phyloP scores from a whole-genome alignment of 2,888 invertebrate genomes.

The Fabriciana adippe region DNA sequence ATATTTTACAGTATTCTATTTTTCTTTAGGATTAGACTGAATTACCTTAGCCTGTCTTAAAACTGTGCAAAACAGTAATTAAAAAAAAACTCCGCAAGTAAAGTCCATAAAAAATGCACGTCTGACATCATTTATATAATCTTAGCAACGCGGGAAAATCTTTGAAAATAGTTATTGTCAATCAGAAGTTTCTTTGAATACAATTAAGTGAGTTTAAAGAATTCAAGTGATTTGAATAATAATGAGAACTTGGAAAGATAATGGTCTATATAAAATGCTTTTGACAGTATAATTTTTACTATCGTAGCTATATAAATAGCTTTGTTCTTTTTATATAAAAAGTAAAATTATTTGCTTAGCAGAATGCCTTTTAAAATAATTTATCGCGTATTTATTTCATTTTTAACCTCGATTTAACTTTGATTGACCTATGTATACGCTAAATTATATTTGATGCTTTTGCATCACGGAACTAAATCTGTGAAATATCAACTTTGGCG shows the following conservation, averaged over 20 bases:
- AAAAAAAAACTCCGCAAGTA: constrained; percentile 2
- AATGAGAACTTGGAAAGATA: constrained; percentile 10
- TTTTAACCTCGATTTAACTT: too few species aligned
- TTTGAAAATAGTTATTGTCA: constrained; percentile 20
- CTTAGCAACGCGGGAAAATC: constrained; percentile 24
- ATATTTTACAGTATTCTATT: too few species aligned
- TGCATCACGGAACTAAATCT: too few species aligned
- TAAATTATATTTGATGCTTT: too few species aligned
- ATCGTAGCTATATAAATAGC: neutral
- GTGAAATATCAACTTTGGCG: too few species aligned
- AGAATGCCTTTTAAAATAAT: too few species aligned
- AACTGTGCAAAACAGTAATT: too few species aligned
- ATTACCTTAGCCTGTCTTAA: too few species aligned
- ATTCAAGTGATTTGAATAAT: constrained; percentile 23
- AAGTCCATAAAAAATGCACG: constrained; percentile 11
- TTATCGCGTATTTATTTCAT: too few species aligned
- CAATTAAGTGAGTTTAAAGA: constrained; percentile 19
- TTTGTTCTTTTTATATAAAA: neutral
- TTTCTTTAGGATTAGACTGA: too few species aligned
- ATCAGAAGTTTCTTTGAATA: constrained; percentile 29
- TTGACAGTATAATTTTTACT: neutral
- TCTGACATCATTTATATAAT: constrained; percentile 6
- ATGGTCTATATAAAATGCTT: neutral
- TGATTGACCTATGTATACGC: too few species aligned
- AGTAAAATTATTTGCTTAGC: neutral